Percentiles rank a stretch among this genome's conserved stretches.
Evolutionary conservation across 2,113 vertebrate genomes (phyloP).

Genomic region (Leptosomus discolor): DNA sequence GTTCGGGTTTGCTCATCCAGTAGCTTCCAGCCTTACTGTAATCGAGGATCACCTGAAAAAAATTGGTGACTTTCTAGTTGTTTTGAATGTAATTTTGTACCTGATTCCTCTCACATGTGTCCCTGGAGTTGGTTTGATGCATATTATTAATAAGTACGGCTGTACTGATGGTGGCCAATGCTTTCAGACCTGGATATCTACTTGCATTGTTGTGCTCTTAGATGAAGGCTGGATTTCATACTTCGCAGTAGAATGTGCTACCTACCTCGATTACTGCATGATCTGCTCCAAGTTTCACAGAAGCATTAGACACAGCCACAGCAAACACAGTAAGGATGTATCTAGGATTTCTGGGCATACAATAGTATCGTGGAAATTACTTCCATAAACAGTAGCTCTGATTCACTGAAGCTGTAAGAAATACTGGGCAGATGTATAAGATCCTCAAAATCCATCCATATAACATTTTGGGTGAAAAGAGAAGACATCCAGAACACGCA

Average conservation of each 20-base stretch:
- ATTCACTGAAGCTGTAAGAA: background rate
- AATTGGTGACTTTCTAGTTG: background rate
- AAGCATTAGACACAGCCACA: background rate
- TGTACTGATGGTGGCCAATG: background rate
- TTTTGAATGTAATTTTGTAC: too few species aligned
- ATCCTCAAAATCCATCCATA: background rate
- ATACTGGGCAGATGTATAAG: background rate
- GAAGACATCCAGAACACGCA: background rate
- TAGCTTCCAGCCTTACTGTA: background rate
- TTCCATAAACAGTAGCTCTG: background rate
- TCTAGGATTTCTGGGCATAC: background rate
- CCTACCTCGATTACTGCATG: fast-evolving
- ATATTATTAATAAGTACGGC: background rate
- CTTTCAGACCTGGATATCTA: background rate
- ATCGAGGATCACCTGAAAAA: background rate
- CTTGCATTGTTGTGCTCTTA: background rate
- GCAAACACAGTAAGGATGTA: fast-evolving
- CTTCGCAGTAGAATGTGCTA: background rate
- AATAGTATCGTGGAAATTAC: background rate
- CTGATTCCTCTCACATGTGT: background rate
- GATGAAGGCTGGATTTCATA: background rate
- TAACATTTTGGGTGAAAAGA: background rate
- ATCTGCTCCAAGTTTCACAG: background rate
- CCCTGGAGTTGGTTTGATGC: background rate
- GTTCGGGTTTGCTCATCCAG: background rate